phyloP scores from a whole-genome alignment of 30 jellyfish, hydroid and myxozoan genomes.

The Phacellophora camtschatica region DNA sequence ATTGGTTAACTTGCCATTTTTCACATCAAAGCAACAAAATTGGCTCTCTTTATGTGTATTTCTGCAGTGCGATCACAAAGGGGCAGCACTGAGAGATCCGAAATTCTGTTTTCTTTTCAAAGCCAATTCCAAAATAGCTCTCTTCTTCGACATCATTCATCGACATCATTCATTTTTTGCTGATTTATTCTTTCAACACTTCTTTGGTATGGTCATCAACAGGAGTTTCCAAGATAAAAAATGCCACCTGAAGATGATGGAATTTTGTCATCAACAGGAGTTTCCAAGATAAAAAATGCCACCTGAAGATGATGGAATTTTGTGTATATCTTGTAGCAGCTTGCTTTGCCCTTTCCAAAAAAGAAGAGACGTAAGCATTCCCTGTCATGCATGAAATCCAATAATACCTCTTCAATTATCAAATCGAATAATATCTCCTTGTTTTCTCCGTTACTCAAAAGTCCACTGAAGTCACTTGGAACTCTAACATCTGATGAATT shows the following conservation, averaged over 20 bases:
- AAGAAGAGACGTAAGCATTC: too few relatives aligned
- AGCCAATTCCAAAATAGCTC: background rate
- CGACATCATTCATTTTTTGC: background rate
- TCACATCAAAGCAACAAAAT: background rate
- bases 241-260: background rate
- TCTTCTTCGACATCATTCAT: slow-evolving; percentile 7
- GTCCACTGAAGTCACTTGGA: background rate
- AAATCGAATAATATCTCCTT: too few relatives aligned
- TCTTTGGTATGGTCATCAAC: slow-evolving; percentile 3
- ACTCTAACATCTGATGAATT: background rate
- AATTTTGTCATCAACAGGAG: too few relatives aligned
- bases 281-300: too few relatives aligned
- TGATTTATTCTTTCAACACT: background rate
- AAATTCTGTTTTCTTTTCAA: background rate
- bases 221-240: background rate
- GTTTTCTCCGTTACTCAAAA: slow-evolving; percentile 9
- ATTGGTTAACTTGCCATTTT: too few relatives aligned
- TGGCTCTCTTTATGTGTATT: slow-evolving; percentile 45
- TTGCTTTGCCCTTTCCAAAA: slow-evolving; percentile 15
- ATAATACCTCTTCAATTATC: too few relatives aligned
- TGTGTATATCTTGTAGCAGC: background rate
- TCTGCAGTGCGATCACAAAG: slow-evolving; percentile 4
- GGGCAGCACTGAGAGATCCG: slow-evolving; percentile 50
- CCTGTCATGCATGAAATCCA: too few relatives aligned
- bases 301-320: too few relatives aligned